Evolutionary conservation across 2,113 vertebrate species (phyloP).

Genomic region (Xenopus borealis): DNA sequence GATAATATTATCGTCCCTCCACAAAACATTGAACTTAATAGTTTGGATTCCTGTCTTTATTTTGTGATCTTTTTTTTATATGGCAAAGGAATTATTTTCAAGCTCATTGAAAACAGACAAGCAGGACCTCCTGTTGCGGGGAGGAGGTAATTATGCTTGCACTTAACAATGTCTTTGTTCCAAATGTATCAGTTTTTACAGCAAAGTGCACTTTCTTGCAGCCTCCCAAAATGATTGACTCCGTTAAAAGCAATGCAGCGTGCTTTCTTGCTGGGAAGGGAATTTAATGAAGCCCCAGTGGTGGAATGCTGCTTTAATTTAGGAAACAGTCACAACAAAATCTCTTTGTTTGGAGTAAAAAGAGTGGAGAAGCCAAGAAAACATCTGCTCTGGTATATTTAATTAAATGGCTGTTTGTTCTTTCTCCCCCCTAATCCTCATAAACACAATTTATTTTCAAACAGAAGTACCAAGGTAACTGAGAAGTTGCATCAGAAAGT

Average conservation of each 20-base stretch:
- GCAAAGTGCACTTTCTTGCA: not conserved
- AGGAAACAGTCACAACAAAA: conserved; percentile 31
- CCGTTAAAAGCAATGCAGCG: conserved; percentile 12
- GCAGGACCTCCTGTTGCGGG: not conserved
- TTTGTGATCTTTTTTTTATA: no score
- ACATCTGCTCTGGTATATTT: conserved; percentile 36
- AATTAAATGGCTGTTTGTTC: conserved; percentile 36
- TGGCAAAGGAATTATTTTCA: no score
- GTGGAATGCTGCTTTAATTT: conserved; percentile 40
- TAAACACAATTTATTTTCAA: conserved; percentile 25
- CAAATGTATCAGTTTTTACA: no score
- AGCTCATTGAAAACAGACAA: not conserved
- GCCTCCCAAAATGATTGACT: conserved; percentile 2
- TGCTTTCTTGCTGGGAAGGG: conserved; percentile 12
- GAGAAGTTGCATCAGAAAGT: conserved; percentile 1
- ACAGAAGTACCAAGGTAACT: conserved; percentile 30
- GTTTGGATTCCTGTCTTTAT: no score
- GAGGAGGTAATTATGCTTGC: not conserved
- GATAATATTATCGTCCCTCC: no score
- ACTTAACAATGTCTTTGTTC: no score
- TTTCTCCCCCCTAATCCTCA: conserved; percentile 19
- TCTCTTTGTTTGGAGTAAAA: conserved; percentile 34
- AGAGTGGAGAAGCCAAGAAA: conserved; percentile 25
- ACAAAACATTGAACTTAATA: no score
- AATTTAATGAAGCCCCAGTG: conserved; percentile 19